A percentile compares a stretch with the other conserved stretches of the same genome.
phyloP scores from a whole-genome alignment of 2,113 vertebrate species.

The Myrmecophaga tridactyla region DNA sequence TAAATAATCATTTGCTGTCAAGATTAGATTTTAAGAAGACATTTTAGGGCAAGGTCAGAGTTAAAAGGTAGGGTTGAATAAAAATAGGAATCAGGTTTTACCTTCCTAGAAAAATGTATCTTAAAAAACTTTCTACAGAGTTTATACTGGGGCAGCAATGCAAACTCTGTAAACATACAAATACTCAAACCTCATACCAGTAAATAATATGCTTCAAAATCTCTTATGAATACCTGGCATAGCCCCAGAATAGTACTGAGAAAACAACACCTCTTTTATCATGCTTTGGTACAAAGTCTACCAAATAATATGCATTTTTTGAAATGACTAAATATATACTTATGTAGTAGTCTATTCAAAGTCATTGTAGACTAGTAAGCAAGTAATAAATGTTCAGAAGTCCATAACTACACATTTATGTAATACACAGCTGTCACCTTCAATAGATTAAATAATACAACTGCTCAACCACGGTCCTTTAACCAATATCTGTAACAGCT shows the following conservation, averaged over 20 bases:
- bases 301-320: constrained; percentile 78
- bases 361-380: constrained; percentile 79
- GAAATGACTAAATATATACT: constrained; percentile 72
- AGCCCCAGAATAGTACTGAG: constrained; percentile 73
- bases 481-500: constrained; percentile 58
- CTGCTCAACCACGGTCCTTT: constrained; percentile 73
- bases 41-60: constrained; percentile 57
- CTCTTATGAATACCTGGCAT: constrained; percentile 80
- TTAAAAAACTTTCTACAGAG: not conserved
- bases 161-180: constrained; percentile 79
- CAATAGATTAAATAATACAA: constrained; percentile 80
- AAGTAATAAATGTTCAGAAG: constrained; percentile 80
- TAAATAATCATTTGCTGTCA: constrained; percentile 57
- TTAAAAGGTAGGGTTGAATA: constrained; percentile 45
- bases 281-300: constrained; percentile 78
- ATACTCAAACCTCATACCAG: constrained; percentile 78
- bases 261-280: constrained; percentile 80
- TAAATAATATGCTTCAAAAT: constrained; percentile 76
- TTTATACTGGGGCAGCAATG: constrained; percentile 56
- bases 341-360: constrained; percentile 77
- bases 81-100: not conserved
- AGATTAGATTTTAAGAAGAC: constrained; percentile 36
- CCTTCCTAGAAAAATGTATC: not conserved
- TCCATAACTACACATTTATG: constrained; percentile 79
- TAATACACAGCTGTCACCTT: constrained; percentile 78